Percentiles rank a stretch among this genome's conserved stretches.
These are phyloP conservation scores for Vombatus ursinus DNA, from an alignment of 2,113 vertebrate species.

Conservation along the genomic window DNA sequence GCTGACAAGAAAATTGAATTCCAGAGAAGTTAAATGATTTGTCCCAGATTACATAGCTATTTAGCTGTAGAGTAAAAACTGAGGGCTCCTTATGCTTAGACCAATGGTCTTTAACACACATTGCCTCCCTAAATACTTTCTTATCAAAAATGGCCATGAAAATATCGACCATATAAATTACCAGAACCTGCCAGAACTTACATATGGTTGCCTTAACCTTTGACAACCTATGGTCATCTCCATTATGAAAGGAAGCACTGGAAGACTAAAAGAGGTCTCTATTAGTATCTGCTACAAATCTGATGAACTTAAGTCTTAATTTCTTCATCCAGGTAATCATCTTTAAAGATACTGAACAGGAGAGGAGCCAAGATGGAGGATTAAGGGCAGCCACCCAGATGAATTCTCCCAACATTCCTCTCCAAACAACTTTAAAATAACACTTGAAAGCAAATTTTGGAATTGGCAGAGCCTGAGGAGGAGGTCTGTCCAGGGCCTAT, in stretches of 20 bases:
- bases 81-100: too few relatives aligned
- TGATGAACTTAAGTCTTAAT: background rate
- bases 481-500: too few relatives aligned
- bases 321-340: background rate
- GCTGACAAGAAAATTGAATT: too few relatives aligned
- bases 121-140: too few relatives aligned
- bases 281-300: background rate
- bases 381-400: background rate
- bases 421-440: background rate
- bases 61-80: too few relatives aligned
- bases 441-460: background rate
- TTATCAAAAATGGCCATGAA: too few relatives aligned
- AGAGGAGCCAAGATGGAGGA: background rate
- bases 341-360: background rate
- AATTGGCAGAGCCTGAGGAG: background rate
- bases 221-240: background rate
- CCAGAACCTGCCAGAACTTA: background rate
- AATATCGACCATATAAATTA: too few relatives aligned
- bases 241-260: background rate
- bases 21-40: too few relatives aligned
- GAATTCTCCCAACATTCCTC: background rate
- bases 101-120: too few relatives aligned
- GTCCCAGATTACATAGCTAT: too few relatives aligned
- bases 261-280: background rate
- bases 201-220: too few relatives aligned